Evolutionary conservation across 2,113 vertebrate genomes (phyloP).

Genomic region (Trochalopteron elliotii): DNA sequence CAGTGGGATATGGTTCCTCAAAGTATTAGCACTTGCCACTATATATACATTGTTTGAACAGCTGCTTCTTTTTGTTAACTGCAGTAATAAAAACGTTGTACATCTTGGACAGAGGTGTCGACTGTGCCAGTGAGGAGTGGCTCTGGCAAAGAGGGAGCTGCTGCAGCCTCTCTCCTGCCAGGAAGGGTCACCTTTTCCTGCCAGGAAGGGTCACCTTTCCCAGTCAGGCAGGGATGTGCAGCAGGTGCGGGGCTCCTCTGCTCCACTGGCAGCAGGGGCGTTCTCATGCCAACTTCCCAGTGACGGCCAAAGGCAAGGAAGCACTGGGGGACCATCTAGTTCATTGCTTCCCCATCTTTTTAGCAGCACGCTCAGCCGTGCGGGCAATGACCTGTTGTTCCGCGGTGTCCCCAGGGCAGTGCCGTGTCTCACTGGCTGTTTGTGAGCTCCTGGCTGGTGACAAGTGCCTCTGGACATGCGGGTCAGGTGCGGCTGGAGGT

Average conservation of each 20-base stretch:
- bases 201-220: conserved; percentile 42
- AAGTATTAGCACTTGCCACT: neutral
- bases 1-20: neutral
- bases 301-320: neutral
- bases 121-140: neutral
- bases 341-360: neutral
- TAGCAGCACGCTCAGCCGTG: neutral
- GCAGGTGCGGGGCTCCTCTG: neutral
- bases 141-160: neutral
- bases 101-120: neutral
- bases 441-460: neutral
- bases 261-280: neutral
- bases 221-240: neutral
- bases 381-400: neutral
- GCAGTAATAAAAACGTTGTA: neutral
- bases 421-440: neutral
- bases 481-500: neutral
- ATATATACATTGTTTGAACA: neutral
- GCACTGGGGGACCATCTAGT: neutral
- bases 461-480: neutral
- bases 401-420: neutral
- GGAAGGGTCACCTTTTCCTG: conserved; percentile 41
- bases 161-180: neutral
- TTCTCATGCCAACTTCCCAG: neutral
- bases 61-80: neutral